Conservation (phyloP, 2,113 vertebrate genomes). For the Craseonycteris thonglongyai region DNA sequence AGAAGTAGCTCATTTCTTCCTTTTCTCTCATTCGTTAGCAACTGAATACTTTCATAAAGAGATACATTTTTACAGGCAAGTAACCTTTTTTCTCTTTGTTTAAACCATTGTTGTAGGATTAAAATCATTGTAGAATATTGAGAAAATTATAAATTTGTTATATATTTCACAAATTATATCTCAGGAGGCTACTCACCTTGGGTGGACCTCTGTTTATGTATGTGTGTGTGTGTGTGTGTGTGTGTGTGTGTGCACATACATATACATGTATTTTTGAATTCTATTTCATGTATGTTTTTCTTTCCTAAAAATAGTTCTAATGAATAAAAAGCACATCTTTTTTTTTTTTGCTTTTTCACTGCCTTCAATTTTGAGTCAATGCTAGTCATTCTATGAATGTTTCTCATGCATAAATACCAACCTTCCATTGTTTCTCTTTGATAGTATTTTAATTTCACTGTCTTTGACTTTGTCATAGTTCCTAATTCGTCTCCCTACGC, state of each 20-base stretch:
- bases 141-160: background rate
- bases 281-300: background rate
- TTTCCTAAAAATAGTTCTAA: background rate
- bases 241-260: too few relatives aligned
- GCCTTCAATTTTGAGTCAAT: background rate
- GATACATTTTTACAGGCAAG: background rate
- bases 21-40: background rate
- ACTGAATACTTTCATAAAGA: background rate
- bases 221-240: too few relatives aligned
- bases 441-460: background rate
- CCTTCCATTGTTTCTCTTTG: accelerated
- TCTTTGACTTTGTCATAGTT: background rate
- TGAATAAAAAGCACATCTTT: background rate
- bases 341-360: background rate
- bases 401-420: background rate
- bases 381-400: background rate
- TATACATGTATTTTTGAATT: too few relatives aligned
- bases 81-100: background rate
- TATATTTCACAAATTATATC: background rate
- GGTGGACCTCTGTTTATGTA: background rate
- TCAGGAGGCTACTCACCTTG: background rate
- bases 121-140: background rate
- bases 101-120: background rate
- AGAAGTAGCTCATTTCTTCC: background rate
- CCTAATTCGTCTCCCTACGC: background rate